Conservation (phyloP, 1,140 invertebrate species). For the Drosophila truncata region DNA sequence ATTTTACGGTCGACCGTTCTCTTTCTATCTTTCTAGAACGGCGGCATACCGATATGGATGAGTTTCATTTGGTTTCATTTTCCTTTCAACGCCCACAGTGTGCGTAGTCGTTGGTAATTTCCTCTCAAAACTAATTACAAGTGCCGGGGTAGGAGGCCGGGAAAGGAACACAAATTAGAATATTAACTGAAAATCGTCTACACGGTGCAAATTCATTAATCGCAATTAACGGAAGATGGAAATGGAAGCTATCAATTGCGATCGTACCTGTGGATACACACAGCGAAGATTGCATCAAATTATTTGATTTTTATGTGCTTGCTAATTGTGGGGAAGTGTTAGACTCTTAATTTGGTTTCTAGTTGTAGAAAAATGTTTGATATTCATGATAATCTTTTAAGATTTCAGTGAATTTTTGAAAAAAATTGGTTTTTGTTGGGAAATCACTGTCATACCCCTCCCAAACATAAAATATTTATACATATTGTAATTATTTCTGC, state of each 20-base stretch:
- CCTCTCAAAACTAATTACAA: conserved; percentile 71
- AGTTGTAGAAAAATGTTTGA: no score
- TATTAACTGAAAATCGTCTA: conserved; percentile 61
- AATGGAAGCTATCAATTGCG: conserved; percentile 17
- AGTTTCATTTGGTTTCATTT: conserved; percentile 23
- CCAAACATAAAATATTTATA: neutral
- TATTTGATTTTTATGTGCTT: conserved; percentile 5
- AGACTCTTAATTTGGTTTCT: neutral
- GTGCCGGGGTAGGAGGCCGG: neutral
- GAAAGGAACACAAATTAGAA: conserved; percentile 33
- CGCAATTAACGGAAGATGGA: conserved; percentile 57
- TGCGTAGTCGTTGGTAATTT: conserved; percentile 61
- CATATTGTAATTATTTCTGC: conserved; percentile 26
- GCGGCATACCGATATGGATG: conserved; percentile 5
- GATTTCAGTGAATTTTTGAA: neutral
- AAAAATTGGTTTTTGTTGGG: no score
- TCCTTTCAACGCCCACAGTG: conserved; percentile 55
- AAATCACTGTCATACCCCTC: neutral
- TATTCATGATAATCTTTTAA: no score
- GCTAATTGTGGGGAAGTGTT: conserved; percentile 13
- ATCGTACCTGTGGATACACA: neutral
- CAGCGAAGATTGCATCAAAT: conserved; percentile 1
- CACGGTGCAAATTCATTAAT: conserved; percentile 69
- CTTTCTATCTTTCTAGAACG: conserved; percentile 3
- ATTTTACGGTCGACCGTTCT: conserved; percentile 52